Conservation (phyloP, 2,797 vertebrate genomes). For the Rallus crepitans region DNA sequence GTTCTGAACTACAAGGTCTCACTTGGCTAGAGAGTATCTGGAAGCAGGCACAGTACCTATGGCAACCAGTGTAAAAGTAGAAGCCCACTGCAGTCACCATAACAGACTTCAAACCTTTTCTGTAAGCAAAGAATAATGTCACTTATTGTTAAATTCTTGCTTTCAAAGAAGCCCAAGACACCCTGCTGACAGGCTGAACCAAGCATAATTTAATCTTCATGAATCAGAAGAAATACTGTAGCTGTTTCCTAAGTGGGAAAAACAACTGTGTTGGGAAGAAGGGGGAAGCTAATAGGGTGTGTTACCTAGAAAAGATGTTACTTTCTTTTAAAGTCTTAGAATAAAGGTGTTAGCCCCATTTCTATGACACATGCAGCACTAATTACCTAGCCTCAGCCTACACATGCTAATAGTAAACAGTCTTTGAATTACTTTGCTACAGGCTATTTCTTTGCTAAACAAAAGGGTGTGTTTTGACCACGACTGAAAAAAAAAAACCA, state of each 20-base stretch:
- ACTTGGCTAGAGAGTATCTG: conserved; percentile 6
- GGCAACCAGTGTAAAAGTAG: conserved; percentile 8
- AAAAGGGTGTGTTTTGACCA: conserved; percentile 48
- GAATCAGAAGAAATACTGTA: neutral
- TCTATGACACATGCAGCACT: neutral
- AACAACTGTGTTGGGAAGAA: neutral
- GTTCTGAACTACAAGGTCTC: neutral
- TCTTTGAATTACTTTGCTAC: neutral
- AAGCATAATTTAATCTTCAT: neutral
- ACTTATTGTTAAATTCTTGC: conserved; percentile 9
- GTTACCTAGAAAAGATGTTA: neutral
- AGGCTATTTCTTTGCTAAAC: conserved; percentile 25
- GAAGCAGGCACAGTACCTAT: conserved; percentile 28
- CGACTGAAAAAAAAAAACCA: neutral
- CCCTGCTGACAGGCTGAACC: neutral
- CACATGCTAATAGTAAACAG: conserved; percentile 11
- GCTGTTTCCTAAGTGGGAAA: neutral
- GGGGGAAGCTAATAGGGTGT: neutral
- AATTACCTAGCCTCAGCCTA: neutral
- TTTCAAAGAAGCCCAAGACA: neutral
- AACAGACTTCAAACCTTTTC: conserved; percentile 13
- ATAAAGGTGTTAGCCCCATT: neutral
- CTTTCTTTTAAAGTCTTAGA: neutral
- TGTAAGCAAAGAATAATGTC: conserved; percentile 10
- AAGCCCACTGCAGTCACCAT: neutral